Evolutionary conservation across 2,113 vertebrate genomes (phyloP), one percentile per base, ranked within the genome.

Genomic region (Caretta caretta): DNA sequence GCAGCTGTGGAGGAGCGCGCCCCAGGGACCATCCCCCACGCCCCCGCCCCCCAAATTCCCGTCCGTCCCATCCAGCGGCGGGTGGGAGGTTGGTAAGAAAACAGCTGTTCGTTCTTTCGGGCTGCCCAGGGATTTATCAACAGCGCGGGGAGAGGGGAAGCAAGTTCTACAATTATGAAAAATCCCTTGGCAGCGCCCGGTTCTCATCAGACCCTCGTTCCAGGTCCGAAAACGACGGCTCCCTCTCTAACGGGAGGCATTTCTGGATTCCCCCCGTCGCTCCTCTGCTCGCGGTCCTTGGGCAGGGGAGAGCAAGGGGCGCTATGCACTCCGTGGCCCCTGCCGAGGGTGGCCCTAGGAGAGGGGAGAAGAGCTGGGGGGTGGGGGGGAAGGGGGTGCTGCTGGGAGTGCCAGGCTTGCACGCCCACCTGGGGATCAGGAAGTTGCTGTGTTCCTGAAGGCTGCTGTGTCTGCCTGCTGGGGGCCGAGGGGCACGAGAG

Each of bases 1-100:
- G 49, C 38, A n/a, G 69, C 80, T 75, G 19, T 54, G 8, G 7
- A 48, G 11, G 35, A 83, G 59, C 79, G 56, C 24, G 10, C 20
- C n/a, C n/a, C 20, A 24, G 27, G 27, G 80, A 8, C n/a, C 20
- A 46, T 59, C 49, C 31, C 31, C n/a, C 56, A 49, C 49, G 10
- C 17, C 4, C 22, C 75, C 24, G 6, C 20, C 38, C 42, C 2
- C 4, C 1, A 0, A 2, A 46, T 4, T 4, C 8, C 19, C 6
- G 13, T 31, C 29, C 8, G 31, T 51, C 31, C 49, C 49, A 10
- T 7, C 54, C 69, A 19, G 17, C 19, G 42, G 87, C 19, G 25
- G 87, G 49, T 49, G 35, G 53, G 53, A 38, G 50, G 46, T 76
- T 62, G 57, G 57, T 84, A 78, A 90, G 72, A 79, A 79, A 84